Evolutionary conservation across 2,113 vertebrate genomes (phyloP).

Genomic region (Merops nubicus): DNA sequence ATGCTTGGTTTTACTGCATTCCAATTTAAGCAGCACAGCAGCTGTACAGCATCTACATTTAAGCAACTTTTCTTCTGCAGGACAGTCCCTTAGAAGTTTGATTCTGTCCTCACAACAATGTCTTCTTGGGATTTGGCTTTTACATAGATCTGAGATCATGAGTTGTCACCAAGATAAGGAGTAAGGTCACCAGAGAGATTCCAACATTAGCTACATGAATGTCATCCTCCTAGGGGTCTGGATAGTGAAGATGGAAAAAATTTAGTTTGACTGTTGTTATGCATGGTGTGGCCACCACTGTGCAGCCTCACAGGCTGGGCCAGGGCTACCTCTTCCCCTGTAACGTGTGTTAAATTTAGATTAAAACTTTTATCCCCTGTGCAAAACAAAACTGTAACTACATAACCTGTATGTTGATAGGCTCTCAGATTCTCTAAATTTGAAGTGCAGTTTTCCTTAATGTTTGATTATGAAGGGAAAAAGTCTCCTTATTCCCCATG

Average conservation of each 20-base stretch:
- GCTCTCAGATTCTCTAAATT: not conserved
- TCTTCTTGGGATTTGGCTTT: not conserved
- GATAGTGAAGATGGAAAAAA: not conserved
- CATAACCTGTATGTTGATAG: not conserved
- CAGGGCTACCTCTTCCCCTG: not conserved
- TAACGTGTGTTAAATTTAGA: not conserved
- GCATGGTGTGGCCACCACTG: not conserved
- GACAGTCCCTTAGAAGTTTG: not conserved
- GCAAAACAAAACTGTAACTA: not conserved
- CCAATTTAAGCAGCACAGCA: not conserved
- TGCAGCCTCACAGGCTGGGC: not conserved
- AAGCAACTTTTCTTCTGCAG: not conserved
- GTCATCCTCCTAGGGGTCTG: not conserved
- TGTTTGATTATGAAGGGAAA: not conserved
- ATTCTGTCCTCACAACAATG: not conserved
- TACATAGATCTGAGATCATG: not conserved
- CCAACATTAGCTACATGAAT: not conserved
- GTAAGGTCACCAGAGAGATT: not conserved
- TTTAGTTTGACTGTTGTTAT: not conserved
- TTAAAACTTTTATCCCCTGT: not conserved
- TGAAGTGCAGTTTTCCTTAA: not conserved
- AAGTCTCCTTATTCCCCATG: not conserved
- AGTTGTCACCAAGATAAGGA: not conserved
- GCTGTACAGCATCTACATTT: not conserved
- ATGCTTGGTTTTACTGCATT: not conserved